These are phyloP conservation scores for Morelia viridis DNA, from an alignment of 2,797 vertebrate species.

Conservation along the genomic window DNA sequence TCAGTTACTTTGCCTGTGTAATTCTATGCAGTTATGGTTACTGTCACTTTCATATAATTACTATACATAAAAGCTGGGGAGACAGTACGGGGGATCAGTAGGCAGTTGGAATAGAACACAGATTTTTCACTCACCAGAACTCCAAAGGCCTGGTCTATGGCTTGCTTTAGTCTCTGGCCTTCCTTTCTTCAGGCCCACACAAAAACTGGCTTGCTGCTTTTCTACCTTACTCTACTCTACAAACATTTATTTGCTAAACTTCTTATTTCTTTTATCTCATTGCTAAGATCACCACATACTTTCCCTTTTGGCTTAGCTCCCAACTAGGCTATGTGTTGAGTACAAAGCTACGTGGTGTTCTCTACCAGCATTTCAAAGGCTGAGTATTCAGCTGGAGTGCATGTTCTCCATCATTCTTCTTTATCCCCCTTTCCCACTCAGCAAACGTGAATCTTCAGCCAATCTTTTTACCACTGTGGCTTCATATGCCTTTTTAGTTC, in stretches of 20 bases:
- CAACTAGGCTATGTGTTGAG: background rate
- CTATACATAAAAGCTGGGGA: background rate
- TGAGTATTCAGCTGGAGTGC: background rate
- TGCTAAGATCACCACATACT: background rate
- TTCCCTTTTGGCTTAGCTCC: background rate
- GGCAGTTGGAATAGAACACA: conserved; percentile 17
- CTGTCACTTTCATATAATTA: background rate
- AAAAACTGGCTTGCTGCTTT: background rate
- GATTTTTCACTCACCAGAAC: conserved; percentile 3
- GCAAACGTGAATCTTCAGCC: background rate
- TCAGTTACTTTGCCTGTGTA: background rate
- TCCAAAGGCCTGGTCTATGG: background rate
- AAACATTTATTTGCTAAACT: background rate
- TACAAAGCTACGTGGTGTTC: too few relatives aligned
- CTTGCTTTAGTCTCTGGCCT: background rate
- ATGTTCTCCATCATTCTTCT: background rate
- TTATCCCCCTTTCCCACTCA: background rate
- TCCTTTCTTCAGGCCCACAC: background rate
- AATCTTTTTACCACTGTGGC: background rate
- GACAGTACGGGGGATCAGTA: background rate
- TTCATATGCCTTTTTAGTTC: too few relatives aligned
- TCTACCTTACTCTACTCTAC: background rate
- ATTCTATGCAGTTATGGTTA: background rate
- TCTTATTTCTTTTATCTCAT: background rate
- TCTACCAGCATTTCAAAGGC: background rate